Evolutionary conservation across 2,797 vertebrate genomes (phyloP), one percentile per base, ranked within the genome.

Genomic region (Myoxocephalus aenaeus): DNA sequence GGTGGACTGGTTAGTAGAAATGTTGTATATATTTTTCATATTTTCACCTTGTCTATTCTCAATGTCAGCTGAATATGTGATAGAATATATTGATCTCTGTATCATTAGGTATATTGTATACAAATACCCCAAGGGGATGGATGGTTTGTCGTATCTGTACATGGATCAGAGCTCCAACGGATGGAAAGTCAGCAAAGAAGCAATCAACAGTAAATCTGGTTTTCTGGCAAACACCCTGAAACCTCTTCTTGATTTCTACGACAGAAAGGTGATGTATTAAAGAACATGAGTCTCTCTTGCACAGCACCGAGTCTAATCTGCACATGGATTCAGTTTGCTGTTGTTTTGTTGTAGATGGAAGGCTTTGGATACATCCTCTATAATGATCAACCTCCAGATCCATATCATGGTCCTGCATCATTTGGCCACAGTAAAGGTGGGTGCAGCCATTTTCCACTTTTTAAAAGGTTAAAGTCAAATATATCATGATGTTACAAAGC

Each of bases 351-450:
- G 14, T 65, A 92, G 90, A 18, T 20, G 48, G 81, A 82, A 67
- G 77, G 61, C 22, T 90, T 90, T 86, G 90, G 87, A 58, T 92
- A 81, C 72, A 59, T 92, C 11, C 87, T 92, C 20, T 92, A 91
- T 36, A 93, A 22, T 8, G 90, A 93, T 68, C 90, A 93, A 44
- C 90, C 87, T 67, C 85, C 86, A 76, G 0, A 32, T 0, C 2
- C 0, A 7, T 9, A 78, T 1, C 2, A 0, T 22, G 64, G 40
- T 68, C 0, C 83, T 29, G 0, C 50, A 8, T 90, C 91, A 7
- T 90, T 22, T 73, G 91, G 89, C 11, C 91, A 92, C 73, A 89
- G 88, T 77, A 92, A 92, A 87, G 91, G 91, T 92, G 27, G 2
- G 62, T 32, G 7, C 11, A 62, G 27, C 48, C 32, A 1, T 51